A percentile compares a stretch with the other conserved stretches of the same genome.
phyloP scores from a whole-genome alignment of 2,113 vertebrate species.

The Bubo scandiacus region DNA sequence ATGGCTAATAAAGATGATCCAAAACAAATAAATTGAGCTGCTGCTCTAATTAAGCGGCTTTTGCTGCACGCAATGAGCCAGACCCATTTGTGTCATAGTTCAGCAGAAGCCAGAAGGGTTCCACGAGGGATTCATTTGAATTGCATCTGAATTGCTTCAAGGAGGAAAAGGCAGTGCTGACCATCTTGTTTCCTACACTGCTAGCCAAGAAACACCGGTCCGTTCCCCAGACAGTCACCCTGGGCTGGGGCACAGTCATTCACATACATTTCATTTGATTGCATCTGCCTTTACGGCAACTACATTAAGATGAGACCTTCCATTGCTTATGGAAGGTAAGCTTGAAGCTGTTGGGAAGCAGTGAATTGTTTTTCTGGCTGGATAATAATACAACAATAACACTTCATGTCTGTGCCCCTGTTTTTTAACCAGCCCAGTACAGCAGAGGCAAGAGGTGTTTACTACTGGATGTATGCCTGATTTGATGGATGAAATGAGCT shows the following conservation, averaged over 20 bases:
- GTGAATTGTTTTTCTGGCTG: background rate
- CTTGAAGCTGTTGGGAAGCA: background rate
- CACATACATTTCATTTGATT: background rate
- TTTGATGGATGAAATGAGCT: background rate
- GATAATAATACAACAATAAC: background rate
- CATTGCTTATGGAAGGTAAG: background rate
- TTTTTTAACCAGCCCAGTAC: background rate
- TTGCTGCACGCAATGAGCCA: constrained; percentile 1
- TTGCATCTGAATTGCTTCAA: background rate
- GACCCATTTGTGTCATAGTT: constrained; percentile 6
- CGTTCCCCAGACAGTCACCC: background rate
- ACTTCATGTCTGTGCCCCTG: background rate
- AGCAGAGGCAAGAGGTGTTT: background rate
- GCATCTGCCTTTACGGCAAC: background rate
- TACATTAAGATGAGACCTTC: background rate
- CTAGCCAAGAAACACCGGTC: background rate
- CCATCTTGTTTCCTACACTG: background rate
- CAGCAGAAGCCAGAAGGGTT: constrained; percentile 17
- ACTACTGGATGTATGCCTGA: background rate
- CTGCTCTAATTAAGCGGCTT: constrained; percentile 48
- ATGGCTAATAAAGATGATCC: constrained; percentile 46
- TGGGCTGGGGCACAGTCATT: background rate
- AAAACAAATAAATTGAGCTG: constrained; percentile 56
- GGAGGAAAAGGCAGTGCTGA: background rate
- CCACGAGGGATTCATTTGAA: background rate